A percentile compares a stretch with the other conserved stretches of the same genome.
phyloP scores from a whole-genome alignment of 2,797 vertebrate species.

The Acipenser oxyrinchus region DNA sequence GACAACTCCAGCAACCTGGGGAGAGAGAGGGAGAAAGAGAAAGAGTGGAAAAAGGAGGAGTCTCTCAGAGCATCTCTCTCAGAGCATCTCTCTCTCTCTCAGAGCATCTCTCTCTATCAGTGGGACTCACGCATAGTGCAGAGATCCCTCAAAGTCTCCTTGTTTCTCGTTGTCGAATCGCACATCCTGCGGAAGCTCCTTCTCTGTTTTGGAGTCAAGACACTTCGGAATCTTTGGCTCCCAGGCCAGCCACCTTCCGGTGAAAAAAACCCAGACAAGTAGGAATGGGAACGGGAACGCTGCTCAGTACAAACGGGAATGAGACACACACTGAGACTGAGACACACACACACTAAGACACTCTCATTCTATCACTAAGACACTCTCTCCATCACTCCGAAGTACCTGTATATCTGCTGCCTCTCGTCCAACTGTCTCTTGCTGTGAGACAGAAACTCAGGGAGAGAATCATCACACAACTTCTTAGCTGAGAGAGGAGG shows the following conservation, averaged over 20 bases:
- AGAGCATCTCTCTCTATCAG: not conserved
- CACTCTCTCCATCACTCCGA: too few species aligned
- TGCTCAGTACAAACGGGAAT: not conserved
- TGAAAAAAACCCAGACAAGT: not conserved
- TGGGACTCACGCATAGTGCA: constrained; percentile 53
- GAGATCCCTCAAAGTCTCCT: constrained; percentile 59
- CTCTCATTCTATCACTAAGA: too few species aligned
- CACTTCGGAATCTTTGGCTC: constrained; percentile 49
- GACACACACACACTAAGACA: too few species aligned
- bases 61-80: too few species aligned
- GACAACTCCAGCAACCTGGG: constrained; percentile 56
- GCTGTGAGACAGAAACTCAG: constrained; percentile 46
- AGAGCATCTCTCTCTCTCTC: too few species aligned
- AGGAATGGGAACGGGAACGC: not conserved
- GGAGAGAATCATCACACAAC: constrained; percentile 28
- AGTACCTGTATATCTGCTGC: constrained; percentile 43
- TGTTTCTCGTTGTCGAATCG: constrained; percentile 66
- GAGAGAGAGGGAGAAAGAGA: not conserved
- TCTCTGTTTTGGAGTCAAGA: constrained; percentile 46
- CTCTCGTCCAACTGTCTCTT: constrained; percentile 52
- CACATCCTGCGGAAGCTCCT: constrained; percentile 56
- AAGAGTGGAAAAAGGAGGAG: not conserved
- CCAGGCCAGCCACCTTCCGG: constrained; percentile 59
- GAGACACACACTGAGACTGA: not conserved
- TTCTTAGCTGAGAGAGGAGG: constrained; percentile 41